Conservation (phyloP, 1,140 invertebrate genomes). For the Drosophila kohkoa region DNA sequence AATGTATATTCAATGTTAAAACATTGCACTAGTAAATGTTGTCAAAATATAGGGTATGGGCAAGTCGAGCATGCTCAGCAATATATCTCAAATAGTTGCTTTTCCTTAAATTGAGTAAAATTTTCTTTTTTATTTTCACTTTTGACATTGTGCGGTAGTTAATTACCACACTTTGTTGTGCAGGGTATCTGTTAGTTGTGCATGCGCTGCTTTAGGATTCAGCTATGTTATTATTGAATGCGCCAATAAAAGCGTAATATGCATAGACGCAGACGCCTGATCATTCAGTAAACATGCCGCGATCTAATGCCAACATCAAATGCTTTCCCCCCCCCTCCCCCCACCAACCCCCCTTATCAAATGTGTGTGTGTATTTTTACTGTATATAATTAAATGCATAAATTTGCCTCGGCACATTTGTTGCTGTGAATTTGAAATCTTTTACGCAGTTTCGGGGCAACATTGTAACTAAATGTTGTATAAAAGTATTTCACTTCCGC, state of each 20-base stretch:
- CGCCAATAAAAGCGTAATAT: slow-evolving; percentile 20
- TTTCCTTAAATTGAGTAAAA: no score
- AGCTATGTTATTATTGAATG: slow-evolving; percentile 18
- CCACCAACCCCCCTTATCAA: neutral
- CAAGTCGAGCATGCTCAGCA: no score
- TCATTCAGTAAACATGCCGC: slow-evolving; percentile 6
- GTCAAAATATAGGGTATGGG: no score
- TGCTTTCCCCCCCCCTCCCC: slow-evolving; percentile 11
- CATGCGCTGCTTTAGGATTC: neutral
- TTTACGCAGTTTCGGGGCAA: slow-evolving; percentile 69
- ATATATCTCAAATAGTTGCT: no score
- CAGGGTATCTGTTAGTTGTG: slow-evolving; percentile 1
- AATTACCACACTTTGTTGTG: no score
- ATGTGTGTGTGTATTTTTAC: slow-evolving; percentile 16
- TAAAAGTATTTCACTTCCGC: slow-evolving; percentile 49
- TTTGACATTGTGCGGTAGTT: no score
- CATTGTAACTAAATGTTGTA: slow-evolving; percentile 57
- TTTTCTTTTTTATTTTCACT: no score
- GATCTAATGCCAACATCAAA: slow-evolving; percentile 35
- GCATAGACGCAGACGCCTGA: slow-evolving; percentile 22
- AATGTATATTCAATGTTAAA: no score
- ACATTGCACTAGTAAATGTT: no score
- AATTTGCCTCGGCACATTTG: neutral
- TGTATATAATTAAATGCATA: slow-evolving; percentile 35
- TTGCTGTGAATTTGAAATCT: slow-evolving; percentile 60